Conservation (phyloP, 2,797 vertebrate genomes). For the Myotis pilosus region DNA sequence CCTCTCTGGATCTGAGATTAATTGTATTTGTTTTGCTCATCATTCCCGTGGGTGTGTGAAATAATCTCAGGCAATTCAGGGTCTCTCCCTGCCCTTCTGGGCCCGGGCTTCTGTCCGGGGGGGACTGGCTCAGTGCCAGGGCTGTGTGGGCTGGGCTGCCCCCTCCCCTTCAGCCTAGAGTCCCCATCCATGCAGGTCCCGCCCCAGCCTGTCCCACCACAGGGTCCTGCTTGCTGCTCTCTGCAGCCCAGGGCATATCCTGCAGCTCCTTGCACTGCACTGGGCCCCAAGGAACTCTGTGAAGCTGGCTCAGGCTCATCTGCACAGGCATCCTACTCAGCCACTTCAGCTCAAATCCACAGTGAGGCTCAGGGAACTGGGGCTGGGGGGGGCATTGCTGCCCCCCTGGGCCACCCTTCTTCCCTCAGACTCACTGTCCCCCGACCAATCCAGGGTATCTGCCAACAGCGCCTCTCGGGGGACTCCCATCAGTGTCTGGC, state of each 20-base stretch:
- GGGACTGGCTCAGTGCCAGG: background rate
- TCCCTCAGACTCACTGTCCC: background rate
- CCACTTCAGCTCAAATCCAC: background rate
- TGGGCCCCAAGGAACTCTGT: background rate
- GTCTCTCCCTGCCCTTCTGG: background rate
- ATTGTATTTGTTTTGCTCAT: background rate
- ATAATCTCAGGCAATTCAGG: background rate
- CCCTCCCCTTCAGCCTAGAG: background rate
- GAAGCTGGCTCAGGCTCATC: background rate
- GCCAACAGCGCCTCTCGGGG: background rate
- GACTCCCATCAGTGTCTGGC: background rate
- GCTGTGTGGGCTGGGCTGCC: background rate
- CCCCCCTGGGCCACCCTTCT: background rate
- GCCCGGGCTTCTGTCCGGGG: background rate
- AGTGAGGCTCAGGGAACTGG: background rate
- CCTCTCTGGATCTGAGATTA: background rate
- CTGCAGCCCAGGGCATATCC: background rate
- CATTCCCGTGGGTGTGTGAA: fast-evolving
- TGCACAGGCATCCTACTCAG: background rate
- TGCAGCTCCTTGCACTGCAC: background rate
- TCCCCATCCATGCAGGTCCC: background rate
- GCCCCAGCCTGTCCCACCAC: no score
- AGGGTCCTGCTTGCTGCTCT: background rate
- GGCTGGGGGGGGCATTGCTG: background rate
- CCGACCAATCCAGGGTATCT: background rate